Evolutionary conservation across 2,888 invertebrate species (phyloP).

Genomic region (Philopedon plagiatum): DNA sequence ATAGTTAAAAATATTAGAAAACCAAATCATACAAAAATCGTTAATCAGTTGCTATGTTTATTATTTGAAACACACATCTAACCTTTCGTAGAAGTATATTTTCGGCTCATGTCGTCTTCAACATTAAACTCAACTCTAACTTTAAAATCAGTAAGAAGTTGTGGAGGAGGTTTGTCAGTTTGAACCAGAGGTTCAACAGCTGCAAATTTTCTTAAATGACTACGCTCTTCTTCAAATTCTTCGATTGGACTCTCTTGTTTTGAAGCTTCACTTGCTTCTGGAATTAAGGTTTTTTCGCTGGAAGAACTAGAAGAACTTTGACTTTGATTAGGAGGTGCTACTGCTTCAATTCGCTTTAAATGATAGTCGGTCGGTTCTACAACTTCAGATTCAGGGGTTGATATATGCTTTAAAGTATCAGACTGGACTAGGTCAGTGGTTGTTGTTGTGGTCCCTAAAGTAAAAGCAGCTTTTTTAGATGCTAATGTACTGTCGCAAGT

Average conservation of each 20-base stretch:
- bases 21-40: constrained; percentile 18
- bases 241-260: constrained; percentile 29
- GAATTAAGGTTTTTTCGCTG: constrained; percentile 43
- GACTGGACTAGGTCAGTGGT: constrained; percentile 52
- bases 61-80: constrained; percentile 34
- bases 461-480: constrained; percentile 39
- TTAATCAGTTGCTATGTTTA: constrained; percentile 23
- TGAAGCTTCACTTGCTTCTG: constrained; percentile 29
- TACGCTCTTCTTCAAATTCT: constrained; percentile 29
- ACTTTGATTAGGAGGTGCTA: constrained; percentile 58
- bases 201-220: constrained; percentile 55
- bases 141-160: constrained; percentile 60
- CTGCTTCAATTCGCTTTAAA: constrained; percentile 55
- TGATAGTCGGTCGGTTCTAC: constrained; percentile 52
- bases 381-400: constrained; percentile 56
- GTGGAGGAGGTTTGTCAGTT: constrained; percentile 57
- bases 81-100: constrained; percentile 58
- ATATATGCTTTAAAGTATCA: constrained; percentile 54
- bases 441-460: constrained; percentile 51
- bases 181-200: constrained; percentile 60
- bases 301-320: constrained; percentile 52
- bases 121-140: constrained; percentile 63
- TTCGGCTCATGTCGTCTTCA: constrained; percentile 65
- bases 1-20: constrained; percentile 15
- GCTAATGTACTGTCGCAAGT: background rate